Conservation (phyloP, 2,888 invertebrate species). For the Melieria picta region DNA sequence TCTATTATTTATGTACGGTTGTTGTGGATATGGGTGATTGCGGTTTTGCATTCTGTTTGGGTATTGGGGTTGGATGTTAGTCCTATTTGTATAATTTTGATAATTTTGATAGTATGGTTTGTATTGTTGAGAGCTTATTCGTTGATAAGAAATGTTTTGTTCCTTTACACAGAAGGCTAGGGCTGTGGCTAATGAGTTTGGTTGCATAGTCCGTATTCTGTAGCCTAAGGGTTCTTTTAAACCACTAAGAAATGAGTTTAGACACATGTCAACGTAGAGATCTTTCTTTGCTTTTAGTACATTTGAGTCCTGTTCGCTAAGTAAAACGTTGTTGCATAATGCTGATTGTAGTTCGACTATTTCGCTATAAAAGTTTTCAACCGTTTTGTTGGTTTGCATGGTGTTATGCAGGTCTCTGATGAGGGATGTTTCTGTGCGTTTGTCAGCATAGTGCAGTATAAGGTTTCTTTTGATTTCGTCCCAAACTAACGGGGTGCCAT, state of each 20-base stretch:
- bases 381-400: background rate
- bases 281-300: background rate
- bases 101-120: no score
- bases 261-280: background rate
- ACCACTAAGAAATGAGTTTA: background rate
- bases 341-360: constrained; percentile 11
- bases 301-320: constrained; percentile 1
- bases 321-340: constrained; percentile 5
- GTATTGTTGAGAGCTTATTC: no score
- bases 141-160: no score
- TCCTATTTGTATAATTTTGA: background rate
- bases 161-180: no score
- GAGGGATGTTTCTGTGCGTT: no score
- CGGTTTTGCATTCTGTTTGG: background rate
- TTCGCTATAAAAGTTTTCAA: background rate
- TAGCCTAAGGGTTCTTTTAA: constrained; percentile 1
- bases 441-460: no score
- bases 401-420: no score
- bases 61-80: background rate
- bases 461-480: no score
- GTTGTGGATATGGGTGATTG: constrained; percentile 4
- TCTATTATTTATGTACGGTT: background rate
- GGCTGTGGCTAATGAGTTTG: no score
- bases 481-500: no score
- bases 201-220: background rate